Conservation (phyloP, 2,113 vertebrate species). For the Macquaria australasica region DNA sequence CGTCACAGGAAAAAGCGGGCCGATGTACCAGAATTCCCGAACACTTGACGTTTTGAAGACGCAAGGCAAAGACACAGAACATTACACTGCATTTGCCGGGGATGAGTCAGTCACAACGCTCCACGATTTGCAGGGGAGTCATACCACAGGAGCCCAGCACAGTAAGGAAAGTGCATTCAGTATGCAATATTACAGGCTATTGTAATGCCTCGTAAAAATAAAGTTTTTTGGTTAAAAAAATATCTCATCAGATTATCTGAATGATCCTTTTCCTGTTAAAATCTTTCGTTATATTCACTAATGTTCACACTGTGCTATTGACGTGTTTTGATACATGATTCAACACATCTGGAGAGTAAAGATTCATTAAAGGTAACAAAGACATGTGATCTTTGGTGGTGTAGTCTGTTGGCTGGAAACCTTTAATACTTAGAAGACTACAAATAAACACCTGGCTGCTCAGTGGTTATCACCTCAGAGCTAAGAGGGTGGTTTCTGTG, state of each 20-base stretch:
- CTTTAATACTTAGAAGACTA: not conserved
- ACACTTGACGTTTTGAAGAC: slow-evolving; percentile 39
- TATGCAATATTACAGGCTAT: not conserved
- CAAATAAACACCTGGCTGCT: slow-evolving; percentile 15
- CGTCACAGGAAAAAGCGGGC: not conserved
- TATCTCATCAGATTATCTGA: not conserved
- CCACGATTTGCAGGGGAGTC: not conserved
- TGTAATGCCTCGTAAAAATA: not conserved
- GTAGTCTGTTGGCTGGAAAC: not conserved
- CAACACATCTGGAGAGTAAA: not conserved
- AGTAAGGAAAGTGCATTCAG: not conserved
- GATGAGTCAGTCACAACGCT: slow-evolving; percentile 35
- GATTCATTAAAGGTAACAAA: not conserved
- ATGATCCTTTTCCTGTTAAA: not conserved
- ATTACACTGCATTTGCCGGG: slow-evolving; percentile 18
- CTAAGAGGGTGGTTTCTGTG: not conserved
- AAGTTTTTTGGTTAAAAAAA: not conserved
- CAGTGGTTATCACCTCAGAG: slow-evolving; percentile 14
- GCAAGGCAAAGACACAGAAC: not conserved
- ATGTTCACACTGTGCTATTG: not conserved
- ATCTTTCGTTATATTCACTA: not conserved
- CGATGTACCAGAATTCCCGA: slow-evolving; percentile 52
- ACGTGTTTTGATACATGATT: not conserved
- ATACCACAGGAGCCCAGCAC: not conserved
- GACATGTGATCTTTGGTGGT: not conserved